These are phyloP conservation scores for Solea solea DNA, from an alignment of 2,113 vertebrate species.

Conservation along the genomic window DNA sequence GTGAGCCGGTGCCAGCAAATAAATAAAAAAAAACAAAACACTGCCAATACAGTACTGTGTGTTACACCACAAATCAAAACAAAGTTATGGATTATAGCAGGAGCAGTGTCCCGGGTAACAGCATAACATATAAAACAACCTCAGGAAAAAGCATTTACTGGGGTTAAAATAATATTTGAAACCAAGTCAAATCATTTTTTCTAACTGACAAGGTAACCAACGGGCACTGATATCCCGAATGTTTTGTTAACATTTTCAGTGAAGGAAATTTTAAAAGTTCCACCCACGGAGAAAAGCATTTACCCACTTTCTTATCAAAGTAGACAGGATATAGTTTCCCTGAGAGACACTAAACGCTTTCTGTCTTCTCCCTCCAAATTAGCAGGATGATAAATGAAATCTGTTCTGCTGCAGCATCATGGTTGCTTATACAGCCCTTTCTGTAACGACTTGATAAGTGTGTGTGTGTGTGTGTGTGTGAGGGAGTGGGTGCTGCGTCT, in stretches of 20 bases:
- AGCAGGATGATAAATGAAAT: slow-evolving; percentile 10
- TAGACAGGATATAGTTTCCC: background rate
- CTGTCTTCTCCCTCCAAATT: slow-evolving; percentile 5
- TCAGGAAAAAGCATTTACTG: background rate
- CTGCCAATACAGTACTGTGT: background rate
- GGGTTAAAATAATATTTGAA: background rate
- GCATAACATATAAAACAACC: background rate
- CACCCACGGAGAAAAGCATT: background rate
- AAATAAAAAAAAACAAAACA: background rate
- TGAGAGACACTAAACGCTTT: background rate
- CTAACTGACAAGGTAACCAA: background rate
- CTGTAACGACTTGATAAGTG: slow-evolving; percentile 1
- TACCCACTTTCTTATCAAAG: background rate
- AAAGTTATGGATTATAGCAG: background rate
- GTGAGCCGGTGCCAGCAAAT: background rate
- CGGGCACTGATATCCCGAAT: background rate
- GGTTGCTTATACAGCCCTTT: slow-evolving; percentile 22
- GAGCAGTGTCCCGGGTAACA: background rate
- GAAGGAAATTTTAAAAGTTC: background rate
- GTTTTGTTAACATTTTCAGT: slow-evolving; percentile 6
- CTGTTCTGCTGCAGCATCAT: background rate
- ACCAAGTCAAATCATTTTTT: background rate
- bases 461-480: slow-evolving; percentile 4
- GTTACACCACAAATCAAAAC: background rate
- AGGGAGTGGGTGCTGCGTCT: slow-evolving; percentile 23